phyloP scores from a whole-genome alignment of 2,113 vertebrate genomes.

The Lepus americanus region DNA sequence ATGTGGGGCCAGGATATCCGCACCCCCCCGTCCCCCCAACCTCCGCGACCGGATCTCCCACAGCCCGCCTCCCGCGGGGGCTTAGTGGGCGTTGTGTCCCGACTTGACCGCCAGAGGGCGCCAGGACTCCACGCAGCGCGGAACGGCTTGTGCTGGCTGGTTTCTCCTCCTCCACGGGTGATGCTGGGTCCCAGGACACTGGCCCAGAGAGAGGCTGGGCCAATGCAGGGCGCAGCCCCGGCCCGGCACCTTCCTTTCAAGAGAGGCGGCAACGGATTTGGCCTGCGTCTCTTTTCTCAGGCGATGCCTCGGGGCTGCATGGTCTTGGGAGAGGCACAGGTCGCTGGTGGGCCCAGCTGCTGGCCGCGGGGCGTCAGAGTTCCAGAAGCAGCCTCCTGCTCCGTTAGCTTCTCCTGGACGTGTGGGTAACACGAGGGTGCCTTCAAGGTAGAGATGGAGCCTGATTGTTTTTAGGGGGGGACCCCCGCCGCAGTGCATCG shows the following conservation, averaged over 20 bases:
- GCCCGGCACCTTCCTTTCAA: too few relatives aligned
- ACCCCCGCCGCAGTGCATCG: too few relatives aligned
- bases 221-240: not conserved
- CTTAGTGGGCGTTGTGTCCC: not conserved
- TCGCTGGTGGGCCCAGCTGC: not conserved
- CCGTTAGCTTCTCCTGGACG: too few relatives aligned
- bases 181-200: too few relatives aligned
- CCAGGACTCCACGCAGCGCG: not conserved
- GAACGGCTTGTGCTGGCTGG: too few relatives aligned
- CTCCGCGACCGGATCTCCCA: too few relatives aligned
- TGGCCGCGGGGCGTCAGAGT: too few relatives aligned
- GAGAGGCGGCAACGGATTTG: not conserved
- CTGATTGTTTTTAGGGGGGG: not conserved
- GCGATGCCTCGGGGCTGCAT: not conserved
- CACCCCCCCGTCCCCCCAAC: too few relatives aligned
- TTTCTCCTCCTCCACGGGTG: not conserved
- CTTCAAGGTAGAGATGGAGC: not conserved
- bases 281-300: too few relatives aligned
- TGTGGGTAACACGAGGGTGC: not conserved
- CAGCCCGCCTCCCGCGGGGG: too few relatives aligned
- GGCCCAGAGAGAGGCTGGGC: not conserved
- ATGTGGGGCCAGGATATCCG: too few relatives aligned
- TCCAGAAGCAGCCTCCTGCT: not conserved
- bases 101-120: conserved; percentile 29
- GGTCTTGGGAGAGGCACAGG: not conserved